These are phyloP conservation scores for Trididemnum nubilum DNA, from an alignment of 23 tunicate genomes.

Conservation along the genomic window DNA sequence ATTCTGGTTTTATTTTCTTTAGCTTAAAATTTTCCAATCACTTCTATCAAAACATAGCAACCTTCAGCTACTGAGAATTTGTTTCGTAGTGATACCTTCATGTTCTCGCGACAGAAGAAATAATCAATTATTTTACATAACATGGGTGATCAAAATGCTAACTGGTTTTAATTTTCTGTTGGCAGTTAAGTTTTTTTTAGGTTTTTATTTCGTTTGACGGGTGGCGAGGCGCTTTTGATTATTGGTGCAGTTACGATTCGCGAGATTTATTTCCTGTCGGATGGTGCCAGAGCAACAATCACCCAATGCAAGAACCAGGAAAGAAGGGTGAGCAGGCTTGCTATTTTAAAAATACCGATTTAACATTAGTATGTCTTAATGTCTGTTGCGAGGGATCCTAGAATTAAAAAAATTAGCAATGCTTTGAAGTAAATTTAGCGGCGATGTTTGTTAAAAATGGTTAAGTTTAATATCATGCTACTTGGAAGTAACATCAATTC, in stretches of 20 bases:
- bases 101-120: too few species aligned
- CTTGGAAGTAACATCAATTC: too few species aligned
- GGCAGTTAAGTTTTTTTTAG: slow-evolving; percentile 13
- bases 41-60: too few species aligned
- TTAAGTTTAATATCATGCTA: too few species aligned
- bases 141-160: too few species aligned
- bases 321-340: slow-evolving; percentile 46
- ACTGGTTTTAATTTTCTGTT: too few species aligned
- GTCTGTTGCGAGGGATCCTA: not conserved
- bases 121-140: too few species aligned
- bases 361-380: not conserved
- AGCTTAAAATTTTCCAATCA: too few species aligned
- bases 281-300: slow-evolving; percentile 74
- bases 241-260: slow-evolving; percentile 74
- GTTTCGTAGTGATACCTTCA: too few species aligned
- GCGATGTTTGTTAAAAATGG: too few species aligned
- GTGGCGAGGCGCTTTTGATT: slow-evolving; percentile 91
- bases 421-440: not conserved
- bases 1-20: too few species aligned
- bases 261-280: slow-evolving; percentile 91
- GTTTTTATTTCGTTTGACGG: slow-evolving; percentile 86
- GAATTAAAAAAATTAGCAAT: not conserved
- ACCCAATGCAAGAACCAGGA: slow-evolving; percentile 64
- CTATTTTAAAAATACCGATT: not conserved
- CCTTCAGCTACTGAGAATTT: too few species aligned